Conservation (phyloP, 2,797 vertebrate genomes). For the Anableps anableps region DNA sequence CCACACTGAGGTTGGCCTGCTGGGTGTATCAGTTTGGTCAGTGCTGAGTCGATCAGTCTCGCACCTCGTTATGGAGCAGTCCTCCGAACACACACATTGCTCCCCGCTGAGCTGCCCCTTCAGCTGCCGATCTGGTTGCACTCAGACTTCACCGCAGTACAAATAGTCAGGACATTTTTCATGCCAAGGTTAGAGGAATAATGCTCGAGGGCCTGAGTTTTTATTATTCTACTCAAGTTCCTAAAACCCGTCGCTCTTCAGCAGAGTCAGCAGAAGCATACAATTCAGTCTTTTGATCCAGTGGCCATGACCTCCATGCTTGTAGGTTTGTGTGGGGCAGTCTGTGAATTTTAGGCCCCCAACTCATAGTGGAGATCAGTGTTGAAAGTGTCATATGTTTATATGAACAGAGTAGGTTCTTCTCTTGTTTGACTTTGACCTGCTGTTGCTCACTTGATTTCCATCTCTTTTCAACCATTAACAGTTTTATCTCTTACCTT, state of each 20-base stretch:
- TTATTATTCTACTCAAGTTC: slow-evolving; percentile 53
- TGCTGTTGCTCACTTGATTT: slow-evolving; percentile 37
- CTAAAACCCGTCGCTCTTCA: slow-evolving; percentile 25
- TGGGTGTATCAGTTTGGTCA: slow-evolving; percentile 34
- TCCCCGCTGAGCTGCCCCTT: slow-evolving; percentile 49
- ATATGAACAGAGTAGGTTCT: slow-evolving; percentile 2
- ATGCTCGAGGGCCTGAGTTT: slow-evolving; percentile 41
- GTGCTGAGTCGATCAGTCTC: slow-evolving; percentile 38
- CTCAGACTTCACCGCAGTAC: slow-evolving; percentile 49
- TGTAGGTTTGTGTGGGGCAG: slow-evolving; percentile 1
- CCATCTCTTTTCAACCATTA: neutral
- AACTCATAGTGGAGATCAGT: neutral
- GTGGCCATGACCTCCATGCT: slow-evolving; percentile 35
- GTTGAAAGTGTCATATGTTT: slow-evolving; percentile 26
- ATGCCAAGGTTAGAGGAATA: slow-evolving; percentile 28
- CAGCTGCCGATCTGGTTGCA: slow-evolving; percentile 62
- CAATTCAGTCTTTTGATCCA: slow-evolving; percentile 43
- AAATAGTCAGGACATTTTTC: slow-evolving; percentile 44
- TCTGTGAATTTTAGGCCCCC: slow-evolving; percentile 19
- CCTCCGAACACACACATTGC: slow-evolving; percentile 43
- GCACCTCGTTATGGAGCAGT: slow-evolving; percentile 63
- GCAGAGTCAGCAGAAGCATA: slow-evolving; percentile 28
- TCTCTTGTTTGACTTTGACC: slow-evolving; percentile 29
- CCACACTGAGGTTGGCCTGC: slow-evolving; percentile 30
- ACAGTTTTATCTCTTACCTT: neutral